These are phyloP conservation scores for Drosophila ochracea DNA, from an alignment of 2,888 invertebrate species.

Conservation along the genomic window DNA sequence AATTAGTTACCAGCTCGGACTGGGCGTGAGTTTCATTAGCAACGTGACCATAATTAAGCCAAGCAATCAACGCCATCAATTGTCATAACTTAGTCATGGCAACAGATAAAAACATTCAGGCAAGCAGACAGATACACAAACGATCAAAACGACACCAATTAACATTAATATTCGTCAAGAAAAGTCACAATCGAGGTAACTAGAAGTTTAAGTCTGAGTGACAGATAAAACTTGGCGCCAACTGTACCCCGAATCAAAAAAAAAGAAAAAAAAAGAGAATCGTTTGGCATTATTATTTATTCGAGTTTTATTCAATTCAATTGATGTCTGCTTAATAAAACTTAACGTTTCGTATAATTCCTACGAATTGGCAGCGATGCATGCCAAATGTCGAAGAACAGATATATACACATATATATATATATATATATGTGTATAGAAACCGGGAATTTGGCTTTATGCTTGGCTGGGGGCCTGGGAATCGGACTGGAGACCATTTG, in stretches of 20 bases:
- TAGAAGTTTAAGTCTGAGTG: conserved; percentile 53
- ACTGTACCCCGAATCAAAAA: conserved; percentile 56
- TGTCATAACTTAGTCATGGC: conserved; percentile 73
- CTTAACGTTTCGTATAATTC: conserved; percentile 83
- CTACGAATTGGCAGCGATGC: conserved; percentile 75
- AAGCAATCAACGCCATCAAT: conserved; percentile 73
- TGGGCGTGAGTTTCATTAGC: conserved; percentile 72
- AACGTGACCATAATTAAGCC: conserved; percentile 73
- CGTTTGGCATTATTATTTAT: conserved; percentile 65
- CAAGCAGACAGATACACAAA: conserved; percentile 4
- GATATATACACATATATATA: conserved; percentile 8
- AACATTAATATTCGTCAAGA: conserved; percentile 67
- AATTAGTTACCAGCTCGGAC: conserved; percentile 52
- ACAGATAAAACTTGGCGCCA: conserved; percentile 52
- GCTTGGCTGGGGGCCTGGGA: conserved; percentile 74
- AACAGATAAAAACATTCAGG: conserved; percentile 43
- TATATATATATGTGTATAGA: conserved; percentile 1
- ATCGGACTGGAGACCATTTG: conserved; percentile 31
- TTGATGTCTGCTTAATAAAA: conserved; percentile 83
- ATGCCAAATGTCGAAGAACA: conserved; percentile 52
- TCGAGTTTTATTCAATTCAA: conserved; percentile 66
- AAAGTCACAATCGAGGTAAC: conserved; percentile 58
- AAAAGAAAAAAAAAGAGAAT: conserved; percentile 1
- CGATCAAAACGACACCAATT: conserved; percentile 57
- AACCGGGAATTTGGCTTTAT: conserved; percentile 57